Base-by-base conservation (phyloP, 2,797 vertebrate species). In the Coilia nasus region DNA sequence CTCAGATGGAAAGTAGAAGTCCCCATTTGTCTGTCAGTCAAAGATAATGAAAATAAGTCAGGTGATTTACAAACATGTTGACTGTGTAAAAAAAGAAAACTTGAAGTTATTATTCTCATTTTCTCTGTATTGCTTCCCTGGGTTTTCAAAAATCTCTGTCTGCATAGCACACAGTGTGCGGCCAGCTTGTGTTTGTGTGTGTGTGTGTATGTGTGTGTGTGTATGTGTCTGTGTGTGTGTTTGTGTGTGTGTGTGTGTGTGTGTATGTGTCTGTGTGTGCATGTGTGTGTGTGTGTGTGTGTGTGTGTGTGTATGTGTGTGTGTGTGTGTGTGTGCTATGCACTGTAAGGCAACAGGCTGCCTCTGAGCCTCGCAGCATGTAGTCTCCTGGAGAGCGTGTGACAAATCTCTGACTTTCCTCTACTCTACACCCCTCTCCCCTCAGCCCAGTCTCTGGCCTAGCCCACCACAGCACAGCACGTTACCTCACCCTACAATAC, bases 351-450 rank as follows among this genome's bases (percentile, higher is more conserved):
- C 62, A 67, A 67, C 62, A 67, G 62, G 25, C 62, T 67, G 62
- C 23, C 62, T 67, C 10, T 28, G 23, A 9, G 11, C 62, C 62
- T 25, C 15, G 67, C 83, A 7, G 62, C 62, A 25, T 82, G 15
- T 44, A 62, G 67, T 60, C 88, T 89, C 75, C 87, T 85, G 87
- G 12, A 87, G 86, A 54, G n/a, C n/a, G 84, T 85, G 89, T 91
- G 87, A 84, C 90, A 83, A 94, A 93, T 92, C 88, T 81, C 89
- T 90, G 87, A 90, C 71, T 88, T 59, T 56, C 47, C 41, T 71
- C 19, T 17, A 56, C 82, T 86, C 87, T 31, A 47, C 88, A 82
- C 41, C 50, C 14, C 82, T 67, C 50, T 31, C 67, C 31, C 17
- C 31, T 17, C 28, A 75, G 67, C 35, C 67, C 67, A 35, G 28